Evolutionary conservation across 1,140 invertebrate genomes (phyloP), one percentile per base, ranked within the genome.

Genomic region (Samia ricini): DNA sequence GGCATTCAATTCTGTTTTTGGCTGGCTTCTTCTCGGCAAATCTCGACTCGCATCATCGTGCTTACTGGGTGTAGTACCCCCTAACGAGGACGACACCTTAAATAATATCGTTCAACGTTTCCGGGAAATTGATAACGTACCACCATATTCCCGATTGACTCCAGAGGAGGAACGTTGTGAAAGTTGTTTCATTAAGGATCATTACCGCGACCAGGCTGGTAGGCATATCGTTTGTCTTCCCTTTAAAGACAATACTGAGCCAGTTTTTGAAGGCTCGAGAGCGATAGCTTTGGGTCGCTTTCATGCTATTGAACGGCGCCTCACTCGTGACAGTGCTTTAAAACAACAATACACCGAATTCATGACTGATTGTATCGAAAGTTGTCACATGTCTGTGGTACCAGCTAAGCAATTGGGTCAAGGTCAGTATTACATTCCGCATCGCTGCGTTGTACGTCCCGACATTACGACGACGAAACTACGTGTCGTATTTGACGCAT

Each of bases 361-460:
- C 50, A 73, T 73, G 71, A n/a, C 36, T 21, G 68, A 70, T 29
- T 70, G 66, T 21, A 19, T 61, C 3, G n/a, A 61, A 3, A 23
- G 50, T 15, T 61, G 61, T 56, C 68, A 70, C 22, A 72, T 72
- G 70, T 63, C 60, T 15, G 18, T 62, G 4, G 64, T 72, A n/a
- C 19, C 52, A 21, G 7, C 56, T 4, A 42, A 50, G 4, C n/a
- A 61, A 18, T n/a, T 66, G 15, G 19, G 19, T 33, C 20, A 21
- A 0, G 64, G 67, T n/a, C 67, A 67, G 36, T 76, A 62, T 65
- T 90, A 90, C 71, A 60, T 91, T 7, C 87, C 90, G 3, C 91
- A 92, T 76, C 89, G 90, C 54, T 69, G 69, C 0, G 84, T 92
- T 0, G 23, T 88, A 3, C 72, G 74, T n/a, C 71, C 77, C 23